These are phyloP conservation scores for Hestina assimilis DNA, from an alignment of 1,140 invertebrate species.

Conservation along the genomic window DNA sequence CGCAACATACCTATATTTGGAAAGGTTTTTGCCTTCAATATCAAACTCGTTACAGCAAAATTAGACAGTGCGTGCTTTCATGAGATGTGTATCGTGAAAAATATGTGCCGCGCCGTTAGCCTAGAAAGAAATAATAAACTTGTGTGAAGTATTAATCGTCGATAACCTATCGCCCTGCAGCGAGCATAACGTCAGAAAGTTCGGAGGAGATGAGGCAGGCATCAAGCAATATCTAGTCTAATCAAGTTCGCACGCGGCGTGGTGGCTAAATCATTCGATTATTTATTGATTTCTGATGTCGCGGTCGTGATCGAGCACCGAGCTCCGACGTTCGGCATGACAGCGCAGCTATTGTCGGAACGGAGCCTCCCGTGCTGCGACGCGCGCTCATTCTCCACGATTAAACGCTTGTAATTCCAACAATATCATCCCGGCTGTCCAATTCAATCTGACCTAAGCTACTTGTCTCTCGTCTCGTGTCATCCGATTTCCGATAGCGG, in stretches of 20 bases:
- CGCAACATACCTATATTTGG: slow-evolving; percentile 28
- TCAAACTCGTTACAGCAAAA: slow-evolving; percentile 54
- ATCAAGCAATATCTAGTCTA: slow-evolving; percentile 70
- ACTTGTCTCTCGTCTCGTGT: slow-evolving; percentile 45
- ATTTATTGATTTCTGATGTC: slow-evolving; percentile 78
- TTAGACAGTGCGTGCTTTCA: slow-evolving; percentile 47
- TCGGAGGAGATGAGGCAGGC: slow-evolving; percentile 53
- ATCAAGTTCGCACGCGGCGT: slow-evolving; percentile 75
- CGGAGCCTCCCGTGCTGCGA: slow-evolving; percentile 39
- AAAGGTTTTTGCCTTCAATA: slow-evolving; percentile 42
- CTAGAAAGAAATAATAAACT: slow-evolving; percentile 57
- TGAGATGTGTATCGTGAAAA: slow-evolving; percentile 59
- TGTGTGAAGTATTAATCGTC: slow-evolving; percentile 40
- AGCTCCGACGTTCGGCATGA: slow-evolving; percentile 64
- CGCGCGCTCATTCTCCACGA: slow-evolving; percentile 64
- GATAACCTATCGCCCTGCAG: slow-evolving; percentile 66
- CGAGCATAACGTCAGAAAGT: slow-evolving; percentile 24
- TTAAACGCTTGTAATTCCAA: slow-evolving; percentile 76
- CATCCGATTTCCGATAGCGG: slow-evolving; percentile 36
- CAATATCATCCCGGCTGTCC: slow-evolving; percentile 65
- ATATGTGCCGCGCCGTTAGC: slow-evolving; percentile 63
- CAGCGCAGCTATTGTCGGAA: slow-evolving; percentile 67
- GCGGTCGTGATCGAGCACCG: slow-evolving; percentile 72
- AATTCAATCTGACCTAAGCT: slow-evolving; percentile 62
- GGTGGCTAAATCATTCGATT: slow-evolving; percentile 76